These are phyloP conservation scores for Sacculina carcini DNA, from an alignment of 2,888 invertebrate genomes.

Conservation along the genomic window DNA sequence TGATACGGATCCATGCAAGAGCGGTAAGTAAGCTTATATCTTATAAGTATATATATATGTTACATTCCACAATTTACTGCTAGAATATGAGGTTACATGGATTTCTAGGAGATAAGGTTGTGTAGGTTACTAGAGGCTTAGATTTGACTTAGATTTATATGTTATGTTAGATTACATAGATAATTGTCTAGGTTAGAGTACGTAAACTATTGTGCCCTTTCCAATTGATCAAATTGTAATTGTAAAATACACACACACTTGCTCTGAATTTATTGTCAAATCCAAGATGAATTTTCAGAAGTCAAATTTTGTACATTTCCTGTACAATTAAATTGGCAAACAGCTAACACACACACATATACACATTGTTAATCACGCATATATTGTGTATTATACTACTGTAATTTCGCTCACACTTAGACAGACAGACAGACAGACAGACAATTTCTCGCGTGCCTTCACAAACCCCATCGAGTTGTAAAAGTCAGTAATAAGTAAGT, in stretches of 20 bases:
- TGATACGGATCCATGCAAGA: too few species aligned
- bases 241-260: background rate
- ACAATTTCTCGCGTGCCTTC: background rate
- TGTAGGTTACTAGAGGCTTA: background rate
- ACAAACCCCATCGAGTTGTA: too few species aligned
- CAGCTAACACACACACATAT: background rate
- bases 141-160: background rate
- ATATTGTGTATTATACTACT: background rate
- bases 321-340: background rate
- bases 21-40: too few species aligned
- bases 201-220: background rate
- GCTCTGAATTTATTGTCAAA: background rate
- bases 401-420: background rate
- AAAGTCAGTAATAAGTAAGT: too few species aligned
- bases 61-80: too few species aligned
- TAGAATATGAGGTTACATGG: too few species aligned
- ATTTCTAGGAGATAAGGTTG: too few species aligned
- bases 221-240: background rate
- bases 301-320: background rate
- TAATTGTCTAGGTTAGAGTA: background rate
- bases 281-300: background rate
- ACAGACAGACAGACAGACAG: background rate
- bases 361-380: background rate
- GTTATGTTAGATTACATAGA: background rate
- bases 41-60: slow-evolving; percentile 7